Conservation (phyloP, 1,140 invertebrate species). For the Apis laboriosa region DNA sequence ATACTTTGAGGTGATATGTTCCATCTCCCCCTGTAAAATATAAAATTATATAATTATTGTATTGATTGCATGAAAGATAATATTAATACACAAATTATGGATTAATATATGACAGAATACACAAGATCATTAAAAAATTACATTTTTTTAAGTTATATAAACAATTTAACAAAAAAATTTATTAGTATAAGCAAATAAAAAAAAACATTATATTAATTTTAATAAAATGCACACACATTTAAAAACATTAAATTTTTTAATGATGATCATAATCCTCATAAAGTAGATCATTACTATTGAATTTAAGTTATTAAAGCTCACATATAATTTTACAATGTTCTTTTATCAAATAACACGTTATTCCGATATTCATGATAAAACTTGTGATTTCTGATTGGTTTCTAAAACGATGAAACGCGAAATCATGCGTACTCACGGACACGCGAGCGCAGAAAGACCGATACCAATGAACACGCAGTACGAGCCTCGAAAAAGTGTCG, state of each 20-base stretch:
- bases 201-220: background rate
- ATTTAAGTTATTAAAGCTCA: background rate
- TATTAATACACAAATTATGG: background rate
- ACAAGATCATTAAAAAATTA: background rate
- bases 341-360: background rate
- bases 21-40: slow-evolving; percentile 84
- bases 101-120: background rate
- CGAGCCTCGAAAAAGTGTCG: background rate
- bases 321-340: background rate
- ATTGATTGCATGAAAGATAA: background rate
- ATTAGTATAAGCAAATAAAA: background rate
- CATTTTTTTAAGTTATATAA: background rate
- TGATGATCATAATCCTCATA: background rate
- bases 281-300: background rate
- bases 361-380: background rate
- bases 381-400: background rate
- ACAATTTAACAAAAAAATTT: background rate
- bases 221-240: background rate
- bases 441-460: background rate
- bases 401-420: background rate
- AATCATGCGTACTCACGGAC: slow-evolving; percentile 16
- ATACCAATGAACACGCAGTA: background rate
- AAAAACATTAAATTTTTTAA: background rate
- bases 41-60: background rate
- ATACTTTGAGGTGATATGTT: slow-evolving; percentile 96